Base-by-base conservation (phyloP, 2,888 invertebrate species). In the Heteromyza rotundicornis region DNA sequence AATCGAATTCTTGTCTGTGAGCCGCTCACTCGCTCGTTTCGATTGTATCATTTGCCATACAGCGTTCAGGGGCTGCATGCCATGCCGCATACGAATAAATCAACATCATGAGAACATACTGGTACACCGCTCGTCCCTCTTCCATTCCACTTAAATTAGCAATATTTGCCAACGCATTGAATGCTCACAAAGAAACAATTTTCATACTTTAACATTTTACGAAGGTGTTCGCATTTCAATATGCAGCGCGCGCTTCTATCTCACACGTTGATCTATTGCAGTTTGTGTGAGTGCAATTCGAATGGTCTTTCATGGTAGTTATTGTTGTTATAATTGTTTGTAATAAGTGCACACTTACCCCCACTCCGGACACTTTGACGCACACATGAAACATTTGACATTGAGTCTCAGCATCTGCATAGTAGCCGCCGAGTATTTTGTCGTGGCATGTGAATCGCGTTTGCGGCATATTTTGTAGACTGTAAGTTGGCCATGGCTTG, bases 351-450 rank as follows among this genome's bases (percentile, higher is more conserved):
- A 20, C 64, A 83, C 86, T 85, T 83, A 87, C 86, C 74, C 90
- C 90, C 53, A 90, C 87, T 69, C 93, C 94, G 36, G 92, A 90
- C 44, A 92, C 90, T 77, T 92, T 90, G 67, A 94, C 93, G 81
- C 95, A 95, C 64, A 94, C 91, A 80, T 94, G 94, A 84, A 94
- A 94, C 85, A 94, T 92, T 80, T 94, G 94, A 83, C 94, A 94
- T 79, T 91, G 90, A 27, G 93, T 90, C 80, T 94, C 92, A 2
- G 90, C 88, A 84, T 94, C 94, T 36, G 94, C 94, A 81, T 94
- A 94, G 83, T 94, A 94, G 47, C 93, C 94, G 66, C 94, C 94
- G 59, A 94, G 87, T 77, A 94, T 92, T 81, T 94, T 92, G 70
- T 90, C 90, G 76, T 90, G 88, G 82, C 94, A 94, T 75, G 89